A percentile compares a stretch with the other conserved stretches of the same genome.
Conservation (phyloP, 2,888 invertebrate species). For the Timandra comae region DNA sequence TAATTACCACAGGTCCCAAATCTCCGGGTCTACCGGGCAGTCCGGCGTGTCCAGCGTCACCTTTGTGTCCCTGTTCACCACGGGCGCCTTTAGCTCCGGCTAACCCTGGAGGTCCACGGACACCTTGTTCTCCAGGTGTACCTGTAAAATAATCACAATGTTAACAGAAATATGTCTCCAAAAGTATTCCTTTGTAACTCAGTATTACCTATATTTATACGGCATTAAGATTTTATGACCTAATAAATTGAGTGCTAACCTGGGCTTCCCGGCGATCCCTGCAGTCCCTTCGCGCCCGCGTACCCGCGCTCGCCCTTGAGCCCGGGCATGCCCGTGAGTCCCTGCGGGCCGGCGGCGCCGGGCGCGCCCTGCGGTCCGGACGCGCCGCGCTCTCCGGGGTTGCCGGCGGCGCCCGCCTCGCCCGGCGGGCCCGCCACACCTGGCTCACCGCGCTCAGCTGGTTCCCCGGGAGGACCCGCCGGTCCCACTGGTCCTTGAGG, state of each 20-base stretch:
- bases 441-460: conserved; percentile 86
- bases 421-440: conserved; percentile 84
- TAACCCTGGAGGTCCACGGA: conserved; percentile 78
- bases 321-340: conserved; percentile 82
- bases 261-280: conserved; percentile 80
- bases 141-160: too few species aligned
- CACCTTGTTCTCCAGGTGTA: conserved; percentile 79
- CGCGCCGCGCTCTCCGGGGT: conserved; percentile 84
- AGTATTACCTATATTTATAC: too few species aligned
- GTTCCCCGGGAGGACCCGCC: conserved; percentile 86
- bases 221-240: too few species aligned
- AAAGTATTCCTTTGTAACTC: too few species aligned
- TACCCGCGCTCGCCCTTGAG: conserved; percentile 85
- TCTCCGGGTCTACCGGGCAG: conserved; percentile 87
- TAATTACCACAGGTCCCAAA: conserved; percentile 80
- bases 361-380: conserved; percentile 83
- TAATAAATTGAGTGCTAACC: conserved; percentile 52
- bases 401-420: conserved; percentile 84
- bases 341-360: conserved; percentile 82
- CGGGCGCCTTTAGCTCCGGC: conserved; percentile 84
- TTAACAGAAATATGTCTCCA: too few species aligned
- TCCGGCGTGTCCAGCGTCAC: conserved; percentile 85
- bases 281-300: conserved; percentile 83
- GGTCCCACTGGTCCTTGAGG: conserved; percentile 85
- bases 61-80: conserved; percentile 86